phyloP scores from a whole-genome alignment of 2,888 invertebrate species.

The Drosophila austrosaltans region DNA sequence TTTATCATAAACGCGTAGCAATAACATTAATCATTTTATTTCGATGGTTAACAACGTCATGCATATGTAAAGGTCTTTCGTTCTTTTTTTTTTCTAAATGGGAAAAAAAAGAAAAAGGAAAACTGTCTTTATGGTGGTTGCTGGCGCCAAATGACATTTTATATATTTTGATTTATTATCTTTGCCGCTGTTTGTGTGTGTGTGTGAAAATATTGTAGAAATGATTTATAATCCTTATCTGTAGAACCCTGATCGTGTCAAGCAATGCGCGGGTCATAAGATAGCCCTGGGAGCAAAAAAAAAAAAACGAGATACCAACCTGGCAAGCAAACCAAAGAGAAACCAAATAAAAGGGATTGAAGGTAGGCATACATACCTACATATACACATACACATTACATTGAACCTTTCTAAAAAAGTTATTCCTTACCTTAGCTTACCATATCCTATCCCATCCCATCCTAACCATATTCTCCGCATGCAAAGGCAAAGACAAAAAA shows the following conservation, averaged over 20 bases:
- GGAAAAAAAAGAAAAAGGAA: constrained; percentile 15
- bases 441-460: neutral
- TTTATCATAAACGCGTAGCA: constrained; percentile 65
- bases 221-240: constrained; percentile 78
- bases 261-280: constrained; percentile 29
- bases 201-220: constrained; percentile 71
- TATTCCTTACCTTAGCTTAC: constrained; percentile 39
- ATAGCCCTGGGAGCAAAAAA: constrained; percentile 44
- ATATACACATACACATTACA: constrained; percentile 24
- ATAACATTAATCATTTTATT: constrained; percentile 69
- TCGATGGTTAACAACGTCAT: constrained; percentile 54
- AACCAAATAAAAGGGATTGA: constrained; percentile 31
- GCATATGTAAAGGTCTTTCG: constrained; percentile 66
- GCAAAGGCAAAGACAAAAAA: constrained; percentile 20
- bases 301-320: neutral
- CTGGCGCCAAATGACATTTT: constrained; percentile 73
- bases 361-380: constrained; percentile 39
- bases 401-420: constrained; percentile 49
- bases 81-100: no score
- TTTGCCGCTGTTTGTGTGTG: constrained; percentile 20
- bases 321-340: constrained; percentile 19
- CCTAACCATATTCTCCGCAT: neutral
- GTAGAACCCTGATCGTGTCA: constrained; percentile 62
- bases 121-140: constrained; percentile 52
- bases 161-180: constrained; percentile 71